Percentiles rank a stretch among this genome's conserved stretches.
phyloP scores from a whole-genome alignment of 23 tunicate genomes.

The Styela clava region DNA sequence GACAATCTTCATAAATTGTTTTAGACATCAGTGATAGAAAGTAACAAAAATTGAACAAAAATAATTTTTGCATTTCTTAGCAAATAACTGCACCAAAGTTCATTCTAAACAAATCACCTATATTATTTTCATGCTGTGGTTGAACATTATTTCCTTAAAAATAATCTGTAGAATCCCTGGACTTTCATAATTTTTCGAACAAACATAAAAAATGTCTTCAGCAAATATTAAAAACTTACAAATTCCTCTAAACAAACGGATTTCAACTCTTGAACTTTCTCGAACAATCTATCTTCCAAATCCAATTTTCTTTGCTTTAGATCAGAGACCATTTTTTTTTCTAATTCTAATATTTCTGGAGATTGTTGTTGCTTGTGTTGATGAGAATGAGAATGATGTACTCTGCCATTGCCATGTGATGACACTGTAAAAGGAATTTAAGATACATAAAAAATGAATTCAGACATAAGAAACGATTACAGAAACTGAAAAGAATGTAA shows the following conservation, averaged over 20 bases:
- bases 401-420: neutral
- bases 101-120: too few relatives aligned
- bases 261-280: slow-evolving; percentile 85
- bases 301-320: slow-evolving; percentile 49
- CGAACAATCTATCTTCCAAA: slow-evolving; percentile 76
- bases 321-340: slow-evolving; percentile 45
- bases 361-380: slow-evolving; percentile 41
- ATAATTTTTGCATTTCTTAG: too few relatives aligned
- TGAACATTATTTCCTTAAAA: too few relatives aligned
- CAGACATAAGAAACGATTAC: neutral
- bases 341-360: slow-evolving; percentile 44
- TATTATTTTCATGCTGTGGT: too few relatives aligned
- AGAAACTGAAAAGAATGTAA: neutral
- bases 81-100: too few relatives aligned
- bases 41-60: too few relatives aligned
- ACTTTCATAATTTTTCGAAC: too few relatives aligned
- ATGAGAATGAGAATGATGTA: neutral
- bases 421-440: neutral
- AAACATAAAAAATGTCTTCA: too few relatives aligned
- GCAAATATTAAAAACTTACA: slow-evolving; percentile 55
- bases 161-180: too few relatives aligned
- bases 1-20: too few relatives aligned
- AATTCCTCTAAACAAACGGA: slow-evolving; percentile 55
- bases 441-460: too few relatives aligned
- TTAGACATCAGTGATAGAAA: too few relatives aligned